phyloP scores from a whole-genome alignment of 2,888 invertebrate species.

The Tricholauxania praeusta region DNA sequence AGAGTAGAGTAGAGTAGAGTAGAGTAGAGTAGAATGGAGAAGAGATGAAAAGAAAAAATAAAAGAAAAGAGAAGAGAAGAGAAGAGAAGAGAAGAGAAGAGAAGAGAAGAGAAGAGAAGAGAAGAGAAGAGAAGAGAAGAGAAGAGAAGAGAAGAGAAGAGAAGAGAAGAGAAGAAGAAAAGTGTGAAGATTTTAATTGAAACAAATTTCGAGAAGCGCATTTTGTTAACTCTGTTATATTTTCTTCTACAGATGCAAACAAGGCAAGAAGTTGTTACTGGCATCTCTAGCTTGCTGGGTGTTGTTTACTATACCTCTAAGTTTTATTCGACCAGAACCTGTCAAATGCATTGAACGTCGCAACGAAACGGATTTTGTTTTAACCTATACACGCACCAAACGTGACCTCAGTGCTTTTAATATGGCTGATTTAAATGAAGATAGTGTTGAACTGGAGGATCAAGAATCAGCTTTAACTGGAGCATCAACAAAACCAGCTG shows the following conservation, averaged over 20 bases:
- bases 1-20: conserved; percentile 22
- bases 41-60: conserved; percentile 11
- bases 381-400: conserved; percentile 69
- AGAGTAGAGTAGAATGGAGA: conserved; percentile 20
- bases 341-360: conserved; percentile 82
- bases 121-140: too few relatives aligned
- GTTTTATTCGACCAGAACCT: conserved; percentile 94
- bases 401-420: conserved; percentile 67
- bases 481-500: conserved; percentile 38
- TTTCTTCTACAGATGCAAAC: conserved; percentile 75
- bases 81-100: too few relatives aligned
- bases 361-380: conserved; percentile 75
- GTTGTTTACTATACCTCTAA: conserved; percentile 94
- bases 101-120: too few relatives aligned
- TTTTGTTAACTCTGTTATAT: not conserved
- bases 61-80: too few relatives aligned
- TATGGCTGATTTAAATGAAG: conserved; percentile 41
- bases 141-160: too few relatives aligned
- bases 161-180: too few relatives aligned
- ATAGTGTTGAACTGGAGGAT: conserved; percentile 44
- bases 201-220: too few relatives aligned
- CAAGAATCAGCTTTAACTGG: conserved; percentile 37
- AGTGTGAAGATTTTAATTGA: too few relatives aligned
- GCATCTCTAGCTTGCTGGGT: conserved; percentile 96
- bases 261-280: conserved; percentile 87